Conservation (phyloP, 2,888 invertebrate species). For the Drepana falcataria region DNA sequence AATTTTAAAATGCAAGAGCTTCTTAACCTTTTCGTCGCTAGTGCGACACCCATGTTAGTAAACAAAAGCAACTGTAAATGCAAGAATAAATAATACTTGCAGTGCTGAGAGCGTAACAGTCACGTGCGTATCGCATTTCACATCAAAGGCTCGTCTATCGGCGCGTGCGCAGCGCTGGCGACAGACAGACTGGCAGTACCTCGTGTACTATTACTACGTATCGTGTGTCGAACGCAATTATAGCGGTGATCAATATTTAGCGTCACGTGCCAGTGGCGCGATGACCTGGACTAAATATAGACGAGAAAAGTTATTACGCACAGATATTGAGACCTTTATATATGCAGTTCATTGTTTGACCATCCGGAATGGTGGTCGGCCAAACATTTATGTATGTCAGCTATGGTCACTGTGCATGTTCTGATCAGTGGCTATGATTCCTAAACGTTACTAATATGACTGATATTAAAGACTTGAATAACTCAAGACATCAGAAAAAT, state of each 20-base stretch:
- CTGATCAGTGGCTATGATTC: too few relatives aligned
- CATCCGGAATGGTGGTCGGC: too few relatives aligned
- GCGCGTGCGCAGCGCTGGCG: not conserved
- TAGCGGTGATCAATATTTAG: not conserved
- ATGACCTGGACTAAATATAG: not conserved
- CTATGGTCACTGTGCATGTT: too few relatives aligned
- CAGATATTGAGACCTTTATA: not conserved
- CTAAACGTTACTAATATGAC: too few relatives aligned
- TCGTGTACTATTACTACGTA: not conserved
- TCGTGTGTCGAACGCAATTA: not conserved
- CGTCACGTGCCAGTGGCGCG: not conserved
- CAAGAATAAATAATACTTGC: not conserved
- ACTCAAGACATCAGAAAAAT: too few relatives aligned
- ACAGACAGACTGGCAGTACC: not conserved
- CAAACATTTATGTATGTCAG: too few relatives aligned
- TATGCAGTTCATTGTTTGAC: too few relatives aligned
- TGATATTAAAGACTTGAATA: too few relatives aligned
- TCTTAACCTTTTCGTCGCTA: too few relatives aligned
- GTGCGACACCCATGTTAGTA: too few relatives aligned
- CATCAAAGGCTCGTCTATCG: slow-evolving; percentile 1
- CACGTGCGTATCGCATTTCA: not conserved
- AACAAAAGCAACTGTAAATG: not conserved
- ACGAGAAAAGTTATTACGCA: not conserved
- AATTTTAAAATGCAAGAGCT: too few relatives aligned
- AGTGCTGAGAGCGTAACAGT: not conserved